Evolutionary conservation across 2,888 invertebrate genomes (phyloP).

Genomic region (Marronus borbonicus): DNA sequence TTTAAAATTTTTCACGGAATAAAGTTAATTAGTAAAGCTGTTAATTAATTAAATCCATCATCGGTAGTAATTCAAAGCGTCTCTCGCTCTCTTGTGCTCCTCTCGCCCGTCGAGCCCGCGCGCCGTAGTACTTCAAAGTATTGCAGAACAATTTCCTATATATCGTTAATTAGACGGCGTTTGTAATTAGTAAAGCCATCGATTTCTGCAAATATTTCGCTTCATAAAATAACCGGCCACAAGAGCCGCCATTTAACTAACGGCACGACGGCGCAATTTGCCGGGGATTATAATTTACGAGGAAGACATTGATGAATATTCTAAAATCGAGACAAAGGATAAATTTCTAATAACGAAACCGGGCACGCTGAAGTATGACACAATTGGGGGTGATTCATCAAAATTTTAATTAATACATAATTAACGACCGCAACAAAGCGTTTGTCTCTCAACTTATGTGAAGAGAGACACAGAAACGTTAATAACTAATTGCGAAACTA

Average conservation of each 20-base stretch:
- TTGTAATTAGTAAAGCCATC: conserved; percentile 69
- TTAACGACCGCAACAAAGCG: conserved; percentile 68
- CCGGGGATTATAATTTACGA: conserved; percentile 62
- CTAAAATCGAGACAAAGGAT: conserved; percentile 66
- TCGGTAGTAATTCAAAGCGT: conserved; percentile 66
- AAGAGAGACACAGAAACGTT: conserved; percentile 56
- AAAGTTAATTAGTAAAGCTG: conserved; percentile 69
- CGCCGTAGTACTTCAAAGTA: conserved; percentile 67
- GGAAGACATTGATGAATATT: conserved; percentile 63
- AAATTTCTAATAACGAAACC: conserved; percentile 66
- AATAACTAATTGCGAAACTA: conserved; percentile 57
- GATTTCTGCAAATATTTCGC: conserved; percentile 68
- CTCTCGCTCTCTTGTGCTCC: conserved; percentile 51
- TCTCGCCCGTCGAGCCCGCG: conserved; percentile 7
- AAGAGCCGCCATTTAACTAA: conserved; percentile 60
- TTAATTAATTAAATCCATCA: conserved; percentile 70
- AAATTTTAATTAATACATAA: conserved; percentile 69
- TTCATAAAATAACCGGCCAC: conserved; percentile 65
- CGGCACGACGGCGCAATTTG: conserved; percentile 59
- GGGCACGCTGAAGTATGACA: conserved; percentile 63
- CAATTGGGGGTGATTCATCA: conserved; percentile 68
- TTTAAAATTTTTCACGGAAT: conserved; percentile 56
- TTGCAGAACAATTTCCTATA: conserved; percentile 71
- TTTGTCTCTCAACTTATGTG: conserved; percentile 63
- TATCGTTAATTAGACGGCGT: conserved; percentile 70